Conservation (phyloP, 2,888 invertebrate species). For the Choreutis nemorana region DNA sequence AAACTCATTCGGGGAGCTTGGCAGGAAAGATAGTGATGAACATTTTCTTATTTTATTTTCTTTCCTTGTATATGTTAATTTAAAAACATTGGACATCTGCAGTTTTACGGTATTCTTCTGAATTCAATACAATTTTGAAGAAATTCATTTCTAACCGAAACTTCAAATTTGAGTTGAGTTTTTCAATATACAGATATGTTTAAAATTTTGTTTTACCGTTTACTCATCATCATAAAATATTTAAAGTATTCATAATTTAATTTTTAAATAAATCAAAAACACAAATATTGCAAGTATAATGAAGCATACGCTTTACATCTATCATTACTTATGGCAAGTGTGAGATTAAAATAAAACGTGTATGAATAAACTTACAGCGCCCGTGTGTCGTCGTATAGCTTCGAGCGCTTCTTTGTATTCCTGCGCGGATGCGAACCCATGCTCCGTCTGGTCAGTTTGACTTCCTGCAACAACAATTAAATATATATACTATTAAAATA, state of each 20-base stretch:
- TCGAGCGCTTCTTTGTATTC: slow-evolving; percentile 54
- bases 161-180: too few relatives aligned
- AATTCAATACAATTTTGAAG: too few relatives aligned
- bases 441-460: slow-evolving; percentile 43
- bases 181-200: too few relatives aligned
- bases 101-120: too few relatives aligned
- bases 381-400: slow-evolving; percentile 46
- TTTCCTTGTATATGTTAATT: too few relatives aligned
- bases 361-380: slow-evolving; percentile 33
- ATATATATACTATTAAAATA: slow-evolving; percentile 3
- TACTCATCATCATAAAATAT: background rate
- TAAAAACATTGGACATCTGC: too few relatives aligned
- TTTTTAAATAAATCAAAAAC: background rate
- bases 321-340: too few relatives aligned
- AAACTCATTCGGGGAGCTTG: background rate
- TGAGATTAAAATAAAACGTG: too few relatives aligned
- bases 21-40: slow-evolving; percentile 1
- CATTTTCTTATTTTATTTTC: too few relatives aligned
- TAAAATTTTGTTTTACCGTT: background rate
- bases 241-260: background rate
- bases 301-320: background rate
- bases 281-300: background rate
- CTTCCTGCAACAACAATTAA: slow-evolving; percentile 29
- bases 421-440: slow-evolving; percentile 41
- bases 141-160: too few relatives aligned